Evolutionary conservation across 2,888 invertebrate genomes (phyloP).

Genomic region (Operophtera brumata): DNA sequence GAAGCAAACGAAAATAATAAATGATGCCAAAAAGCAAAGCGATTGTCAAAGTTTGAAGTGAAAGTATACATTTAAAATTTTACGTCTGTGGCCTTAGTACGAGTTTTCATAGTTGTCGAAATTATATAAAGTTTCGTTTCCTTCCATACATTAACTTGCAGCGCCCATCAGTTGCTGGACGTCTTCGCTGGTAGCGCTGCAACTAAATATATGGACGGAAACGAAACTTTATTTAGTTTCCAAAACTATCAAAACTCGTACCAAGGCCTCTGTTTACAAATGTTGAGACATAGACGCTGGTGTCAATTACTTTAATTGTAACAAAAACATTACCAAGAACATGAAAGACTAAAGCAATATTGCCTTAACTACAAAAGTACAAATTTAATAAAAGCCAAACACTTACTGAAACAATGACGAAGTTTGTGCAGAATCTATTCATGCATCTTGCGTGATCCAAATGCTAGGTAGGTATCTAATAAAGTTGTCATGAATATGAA

Average conservation of each 20-base stretch:
- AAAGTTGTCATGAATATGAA: constrained; percentile 55
- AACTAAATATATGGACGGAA: too few species aligned
- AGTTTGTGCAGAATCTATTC: constrained; percentile 57
- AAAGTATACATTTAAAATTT: neutral
- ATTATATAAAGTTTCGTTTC: too few species aligned
- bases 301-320: neutral
- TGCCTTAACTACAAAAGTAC: neutral
- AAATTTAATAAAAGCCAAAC: constrained; percentile 36
- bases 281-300: neutral
- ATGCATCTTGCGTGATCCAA: constrained; percentile 69
- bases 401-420: constrained; percentile 57
- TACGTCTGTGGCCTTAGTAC: too few species aligned
- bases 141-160: too few species aligned
- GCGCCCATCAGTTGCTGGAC: too few species aligned
- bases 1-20: neutral
- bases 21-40: neutral
- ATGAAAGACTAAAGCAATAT: neutral
- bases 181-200: too few species aligned
- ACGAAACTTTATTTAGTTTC: too few species aligned
- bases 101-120: too few species aligned
- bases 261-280: too few species aligned
- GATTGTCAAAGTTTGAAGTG: neutral
- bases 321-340: neutral
- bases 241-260: too few species aligned
- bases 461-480: constrained; percentile 53